Evolutionary conservation across 2,888 invertebrate genomes (phyloP), one percentile per base, ranked within the genome.

Genomic region (Dysmachus trigonus): DNA sequence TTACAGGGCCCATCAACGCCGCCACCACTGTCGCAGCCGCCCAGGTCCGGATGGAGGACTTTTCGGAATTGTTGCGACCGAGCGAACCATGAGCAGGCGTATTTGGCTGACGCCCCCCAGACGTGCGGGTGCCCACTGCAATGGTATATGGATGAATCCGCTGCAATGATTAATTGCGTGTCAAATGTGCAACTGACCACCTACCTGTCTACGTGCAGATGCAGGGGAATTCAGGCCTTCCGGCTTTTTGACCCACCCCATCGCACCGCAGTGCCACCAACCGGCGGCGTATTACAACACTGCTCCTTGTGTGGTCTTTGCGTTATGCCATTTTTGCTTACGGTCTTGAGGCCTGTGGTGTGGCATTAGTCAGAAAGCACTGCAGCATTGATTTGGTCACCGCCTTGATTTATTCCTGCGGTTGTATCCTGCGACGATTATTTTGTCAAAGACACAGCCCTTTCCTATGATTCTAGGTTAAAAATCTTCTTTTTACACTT

Each of bases 121-220:
- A 35, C 7, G 30, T 47, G 79, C 0, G 10, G 51, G 41, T 30
- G 47, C 51, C 6, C 15, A n/a, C 41, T 51, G n/a, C 79, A n/a
- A n/a, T n/a, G 47, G 6, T 79, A 13, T 31, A 41, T 79, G 79
- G 79, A 79, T 31, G 79, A 79, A 79, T 79, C 30, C 51, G 31
- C 47, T 79, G 10, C 51, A 79, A 51, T 79, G 79, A 79, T 79
- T 79, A 79, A 79, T 79, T 47, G 51, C 31, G 30, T 47, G 27
- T 79, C 79, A 79, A 47, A 41, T 51, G 51, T 79, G 79, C 79
- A 51, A 15, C 79, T 27, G 31, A 30, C 79, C 79, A 51, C 31
- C 15, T 62, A 62, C 62, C 62, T 62, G 62, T 62, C 62, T 27
- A 62, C 62, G 62, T 27, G 0, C 62, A 62, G 62, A 62, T 62